A percentile compares a stretch with the other conserved stretches of the same genome.
phyloP scores from a whole-genome alignment of 2,797 vertebrate genomes.

The Adrianichthys oophorus region DNA sequence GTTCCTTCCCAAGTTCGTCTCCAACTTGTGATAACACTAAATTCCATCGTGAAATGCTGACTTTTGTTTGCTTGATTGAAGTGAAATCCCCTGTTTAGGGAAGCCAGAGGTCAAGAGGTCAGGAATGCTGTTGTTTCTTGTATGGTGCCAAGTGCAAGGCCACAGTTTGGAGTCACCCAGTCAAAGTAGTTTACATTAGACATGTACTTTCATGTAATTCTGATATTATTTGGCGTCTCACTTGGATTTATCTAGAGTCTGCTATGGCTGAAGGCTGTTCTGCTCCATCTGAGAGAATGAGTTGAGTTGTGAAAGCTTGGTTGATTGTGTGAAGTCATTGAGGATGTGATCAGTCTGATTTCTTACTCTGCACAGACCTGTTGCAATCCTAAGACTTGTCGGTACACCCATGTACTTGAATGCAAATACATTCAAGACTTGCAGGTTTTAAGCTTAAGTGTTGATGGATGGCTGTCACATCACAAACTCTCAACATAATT shows the following conservation, averaged over 20 bases:
- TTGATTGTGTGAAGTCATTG: neutral
- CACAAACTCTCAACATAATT: no score
- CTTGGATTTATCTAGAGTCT: slow-evolving; percentile 22
- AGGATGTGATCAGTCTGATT: neutral
- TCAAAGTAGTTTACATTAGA: neutral
- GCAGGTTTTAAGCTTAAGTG: no score
- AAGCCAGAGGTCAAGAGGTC: slow-evolving; percentile 29
- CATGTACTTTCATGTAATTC: slow-evolving; percentile 4
- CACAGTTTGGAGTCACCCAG: neutral
- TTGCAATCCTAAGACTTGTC: neutral
- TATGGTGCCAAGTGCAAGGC: no score
- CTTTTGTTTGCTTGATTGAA: neutral
- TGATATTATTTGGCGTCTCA: slow-evolving; percentile 20
- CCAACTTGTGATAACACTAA: no score
- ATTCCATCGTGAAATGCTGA: neutral
- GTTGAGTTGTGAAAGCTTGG: neutral
- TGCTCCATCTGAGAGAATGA: no score
- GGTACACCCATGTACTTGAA: no score
- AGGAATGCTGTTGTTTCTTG: no score
- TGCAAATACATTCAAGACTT: no score
- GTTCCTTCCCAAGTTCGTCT: no score
- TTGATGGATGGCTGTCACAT: no score
- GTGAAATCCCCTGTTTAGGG: neutral
- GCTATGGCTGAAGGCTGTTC: slow-evolving; percentile 19
- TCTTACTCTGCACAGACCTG: neutral